Conservation (phyloP, 2,888 invertebrate species). For the Deilephila porcellus region DNA sequence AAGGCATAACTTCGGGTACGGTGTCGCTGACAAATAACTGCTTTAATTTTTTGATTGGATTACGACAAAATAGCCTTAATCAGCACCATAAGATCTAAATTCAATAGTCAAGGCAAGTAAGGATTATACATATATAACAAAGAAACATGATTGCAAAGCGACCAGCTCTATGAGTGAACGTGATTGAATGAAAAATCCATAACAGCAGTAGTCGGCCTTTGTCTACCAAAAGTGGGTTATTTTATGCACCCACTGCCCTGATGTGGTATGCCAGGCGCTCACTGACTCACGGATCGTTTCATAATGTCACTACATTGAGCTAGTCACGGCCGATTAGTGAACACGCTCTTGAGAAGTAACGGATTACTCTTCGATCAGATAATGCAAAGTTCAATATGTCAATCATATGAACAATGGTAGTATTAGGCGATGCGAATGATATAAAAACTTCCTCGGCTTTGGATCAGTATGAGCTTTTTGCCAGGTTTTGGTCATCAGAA, state of each 20-base stretch:
- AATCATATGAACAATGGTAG: conserved; percentile 1
- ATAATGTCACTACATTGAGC: conserved; percentile 25
- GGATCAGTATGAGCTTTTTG: too few species aligned
- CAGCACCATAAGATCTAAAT: background rate
- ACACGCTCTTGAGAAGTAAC: background rate
- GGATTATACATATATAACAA: conserved; percentile 20
- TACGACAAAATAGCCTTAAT: too few species aligned
- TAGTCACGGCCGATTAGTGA: conserved; percentile 25
- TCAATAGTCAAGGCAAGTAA: conserved; percentile 4
- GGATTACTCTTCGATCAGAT: background rate
- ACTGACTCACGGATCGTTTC: conserved; percentile 27
- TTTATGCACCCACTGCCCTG: conserved; percentile 49
- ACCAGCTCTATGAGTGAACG: conserved; percentile 13
- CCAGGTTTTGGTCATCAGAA: too few species aligned
- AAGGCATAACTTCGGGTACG: too few species aligned
- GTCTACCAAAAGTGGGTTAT: conserved; percentile 48
- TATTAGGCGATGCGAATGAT: background rate
- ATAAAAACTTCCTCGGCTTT: too few species aligned
- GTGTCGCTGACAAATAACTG: background rate
- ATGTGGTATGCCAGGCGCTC: conserved; percentile 34
- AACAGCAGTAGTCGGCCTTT: conserved; percentile 47
- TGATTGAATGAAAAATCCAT: conserved; percentile 19
- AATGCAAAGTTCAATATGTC: background rate
- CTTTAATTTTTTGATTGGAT: too few species aligned
- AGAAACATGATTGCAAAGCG: conserved; percentile 16